A percentile compares a stretch with the other conserved stretches of the same genome.
These are phyloP conservation scores for Mystacides longicornis DNA, from an alignment of 2,888 invertebrate species.

Conservation along the genomic window DNA sequence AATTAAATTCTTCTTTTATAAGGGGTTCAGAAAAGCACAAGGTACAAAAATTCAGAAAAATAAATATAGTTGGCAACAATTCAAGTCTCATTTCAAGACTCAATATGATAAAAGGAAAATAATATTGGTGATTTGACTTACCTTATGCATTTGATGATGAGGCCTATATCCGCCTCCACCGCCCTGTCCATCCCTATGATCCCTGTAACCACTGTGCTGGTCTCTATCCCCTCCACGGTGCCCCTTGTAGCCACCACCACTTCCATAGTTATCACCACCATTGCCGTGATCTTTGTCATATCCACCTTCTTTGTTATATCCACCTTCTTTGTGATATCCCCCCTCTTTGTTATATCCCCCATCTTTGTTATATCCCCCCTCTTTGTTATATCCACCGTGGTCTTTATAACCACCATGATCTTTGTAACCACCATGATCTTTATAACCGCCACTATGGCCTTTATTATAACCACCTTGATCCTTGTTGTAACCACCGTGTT, in stretches of 20 bases:
- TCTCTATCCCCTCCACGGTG: constrained; percentile 33
- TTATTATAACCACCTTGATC: constrained; percentile 26
- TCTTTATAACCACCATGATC: constrained; percentile 17
- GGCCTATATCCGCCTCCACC: constrained; percentile 32
- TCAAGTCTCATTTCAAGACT: too few species aligned
- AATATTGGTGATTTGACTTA: constrained; percentile 5
- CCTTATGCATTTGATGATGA: constrained; percentile 26
- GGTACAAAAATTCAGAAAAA: too few species aligned
- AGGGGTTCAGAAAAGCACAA: too few species aligned
- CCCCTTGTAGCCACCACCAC: constrained; percentile 28
- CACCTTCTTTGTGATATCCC: constrained; percentile 20
- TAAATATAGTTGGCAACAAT: too few species aligned
- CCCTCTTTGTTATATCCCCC: constrained; percentile 17
- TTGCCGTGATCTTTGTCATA: constrained; percentile 16
- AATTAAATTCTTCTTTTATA: too few species aligned
- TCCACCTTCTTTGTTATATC: constrained; percentile 14
- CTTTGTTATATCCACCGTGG: constrained; percentile 16
- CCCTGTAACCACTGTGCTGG: constrained; percentile 34
- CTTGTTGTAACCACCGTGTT: constrained; percentile 32
- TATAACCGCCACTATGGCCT: constrained; percentile 19
- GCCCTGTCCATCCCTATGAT: constrained; percentile 28
- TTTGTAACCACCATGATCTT: constrained; percentile 20
- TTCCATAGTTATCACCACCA: constrained; percentile 14
- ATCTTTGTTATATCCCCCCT: constrained; percentile 14
- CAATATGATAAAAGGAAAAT: not conserved